phyloP scores from a whole-genome alignment of 2,797 vertebrate genomes.

The Adrianichthys oophorus region DNA sequence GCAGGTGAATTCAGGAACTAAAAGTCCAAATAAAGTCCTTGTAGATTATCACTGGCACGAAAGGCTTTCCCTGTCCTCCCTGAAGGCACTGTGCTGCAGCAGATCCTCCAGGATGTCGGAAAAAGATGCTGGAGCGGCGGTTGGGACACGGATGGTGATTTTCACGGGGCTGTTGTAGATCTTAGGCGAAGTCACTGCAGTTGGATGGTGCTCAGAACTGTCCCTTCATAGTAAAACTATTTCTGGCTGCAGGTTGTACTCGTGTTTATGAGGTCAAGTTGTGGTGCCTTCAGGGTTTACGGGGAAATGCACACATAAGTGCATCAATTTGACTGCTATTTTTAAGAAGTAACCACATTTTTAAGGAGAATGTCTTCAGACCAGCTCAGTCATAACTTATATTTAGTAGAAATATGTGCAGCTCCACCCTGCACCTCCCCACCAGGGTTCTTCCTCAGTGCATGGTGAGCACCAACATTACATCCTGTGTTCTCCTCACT shows the following conservation, averaged over 20 bases:
- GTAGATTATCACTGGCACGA: constrained; percentile 52
- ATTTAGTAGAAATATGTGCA: no score
- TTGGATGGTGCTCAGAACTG: constrained; percentile 1
- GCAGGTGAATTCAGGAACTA: constrained; percentile 36
- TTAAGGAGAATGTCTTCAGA: background rate
- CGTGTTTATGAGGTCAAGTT: background rate
- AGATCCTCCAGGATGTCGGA: constrained; percentile 5
- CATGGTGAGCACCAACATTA: constrained; percentile 39
- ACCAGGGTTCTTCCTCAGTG: constrained; percentile 52
- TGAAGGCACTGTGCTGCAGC: constrained; percentile 22
- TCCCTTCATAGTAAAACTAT: constrained; percentile 5
- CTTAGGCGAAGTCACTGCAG: constrained; percentile 1
- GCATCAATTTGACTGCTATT: background rate
- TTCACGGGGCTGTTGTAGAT: background rate
- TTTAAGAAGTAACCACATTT: constrained; percentile 24
- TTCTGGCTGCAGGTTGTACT: constrained; percentile 8
- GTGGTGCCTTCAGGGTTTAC: constrained; percentile 6
- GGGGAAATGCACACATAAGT: constrained; percentile 9
- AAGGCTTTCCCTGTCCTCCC: constrained; percentile 39
- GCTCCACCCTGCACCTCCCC: constrained; percentile 29
- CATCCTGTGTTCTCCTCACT: constrained; percentile 48
- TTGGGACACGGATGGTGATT: background rate
- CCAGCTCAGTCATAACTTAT: no score
- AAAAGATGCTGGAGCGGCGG: constrained; percentile 18
- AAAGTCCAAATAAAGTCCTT: constrained; percentile 30